A percentile compares a stretch with the other conserved stretches of the same genome.
Conservation (phyloP, 1,140 invertebrate species). For the Doryteuthis pealeii region DNA sequence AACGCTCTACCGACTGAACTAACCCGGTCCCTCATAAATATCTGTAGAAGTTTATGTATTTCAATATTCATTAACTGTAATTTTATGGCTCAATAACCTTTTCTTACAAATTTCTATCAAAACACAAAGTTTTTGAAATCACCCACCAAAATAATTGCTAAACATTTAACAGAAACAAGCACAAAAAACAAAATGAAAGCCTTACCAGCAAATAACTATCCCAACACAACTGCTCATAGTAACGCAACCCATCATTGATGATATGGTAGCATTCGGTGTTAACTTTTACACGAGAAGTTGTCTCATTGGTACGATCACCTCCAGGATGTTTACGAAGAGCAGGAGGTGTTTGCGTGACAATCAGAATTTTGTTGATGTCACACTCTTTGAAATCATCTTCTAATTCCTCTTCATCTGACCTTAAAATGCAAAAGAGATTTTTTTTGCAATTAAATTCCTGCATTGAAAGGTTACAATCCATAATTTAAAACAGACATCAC, state of each 20-base stretch:
- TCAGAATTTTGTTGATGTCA: constrained; percentile 92
- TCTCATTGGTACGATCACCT: constrained; percentile 53
- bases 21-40: too few species aligned
- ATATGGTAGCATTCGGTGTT: constrained; percentile 89
- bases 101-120: too few species aligned
- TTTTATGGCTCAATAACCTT: too few species aligned
- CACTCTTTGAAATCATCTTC: constrained; percentile 75
- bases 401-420: constrained; percentile 79
- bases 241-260: constrained; percentile 92
- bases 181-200: too few species aligned
- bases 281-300: constrained; percentile 65
- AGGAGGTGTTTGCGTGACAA: constrained; percentile 82
- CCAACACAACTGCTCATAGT: constrained; percentile 74
- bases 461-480: too few species aligned
- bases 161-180: too few species aligned
- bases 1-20: too few species aligned
- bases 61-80: too few species aligned
- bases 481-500: too few species aligned
- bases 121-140: too few species aligned
- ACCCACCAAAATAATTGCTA: too few species aligned
- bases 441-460: background rate
- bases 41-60: too few species aligned
- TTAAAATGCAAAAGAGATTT: constrained; percentile 22
- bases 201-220: constrained; percentile 37
- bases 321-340: constrained; percentile 56